Evolutionary conservation across 1,140 invertebrate species (phyloP).

Genomic region (Fopius arisanus): DNA sequence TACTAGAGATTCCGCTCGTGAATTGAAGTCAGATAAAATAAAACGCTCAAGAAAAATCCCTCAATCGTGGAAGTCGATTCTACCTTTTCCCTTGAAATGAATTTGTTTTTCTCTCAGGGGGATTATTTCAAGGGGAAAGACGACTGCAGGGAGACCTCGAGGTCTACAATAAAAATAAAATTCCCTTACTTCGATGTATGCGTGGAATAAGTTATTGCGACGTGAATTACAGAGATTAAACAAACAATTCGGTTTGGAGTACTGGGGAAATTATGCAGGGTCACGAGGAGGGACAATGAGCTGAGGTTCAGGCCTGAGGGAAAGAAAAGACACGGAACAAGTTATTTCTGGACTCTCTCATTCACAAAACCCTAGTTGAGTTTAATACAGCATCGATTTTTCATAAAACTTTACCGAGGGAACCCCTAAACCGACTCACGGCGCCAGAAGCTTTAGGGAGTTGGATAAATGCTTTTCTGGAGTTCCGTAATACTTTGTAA

Average conservation of each 20-base stretch:
- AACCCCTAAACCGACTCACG: conserved; percentile 9
- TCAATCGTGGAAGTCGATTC: too few relatives aligned
- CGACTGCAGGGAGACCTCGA: too few relatives aligned
- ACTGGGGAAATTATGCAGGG: neutral
- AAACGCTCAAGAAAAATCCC: too few relatives aligned
- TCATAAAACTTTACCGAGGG: conserved; percentile 42
- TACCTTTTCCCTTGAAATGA: too few relatives aligned
- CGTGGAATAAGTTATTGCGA: too few relatives aligned
- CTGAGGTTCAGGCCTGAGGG: neutral
- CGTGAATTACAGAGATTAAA: too few relatives aligned
- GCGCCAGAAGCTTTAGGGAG: conserved; percentile 22
- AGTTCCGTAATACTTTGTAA: conserved; percentile 28
- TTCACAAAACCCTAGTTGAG: conserved; percentile 12
- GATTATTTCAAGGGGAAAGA: too few relatives aligned
- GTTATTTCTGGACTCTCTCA: neutral
- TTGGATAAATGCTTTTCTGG: conserved; percentile 13
- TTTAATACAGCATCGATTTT: conserved; percentile 48
- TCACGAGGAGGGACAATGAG: neutral
- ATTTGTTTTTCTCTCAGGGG: too few relatives aligned
- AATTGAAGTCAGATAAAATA: too few relatives aligned
- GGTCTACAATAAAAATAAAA: too few relatives aligned
- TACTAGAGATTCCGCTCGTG: too few relatives aligned
- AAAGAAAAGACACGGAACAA: neutral
- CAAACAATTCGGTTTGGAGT: neutral
- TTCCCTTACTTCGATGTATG: neutral